Percentiles rank a stretch among this genome's conserved stretches.
Conservation (phyloP, 1,140 invertebrate genomes). For the Aphidius gifuensis region DNA sequence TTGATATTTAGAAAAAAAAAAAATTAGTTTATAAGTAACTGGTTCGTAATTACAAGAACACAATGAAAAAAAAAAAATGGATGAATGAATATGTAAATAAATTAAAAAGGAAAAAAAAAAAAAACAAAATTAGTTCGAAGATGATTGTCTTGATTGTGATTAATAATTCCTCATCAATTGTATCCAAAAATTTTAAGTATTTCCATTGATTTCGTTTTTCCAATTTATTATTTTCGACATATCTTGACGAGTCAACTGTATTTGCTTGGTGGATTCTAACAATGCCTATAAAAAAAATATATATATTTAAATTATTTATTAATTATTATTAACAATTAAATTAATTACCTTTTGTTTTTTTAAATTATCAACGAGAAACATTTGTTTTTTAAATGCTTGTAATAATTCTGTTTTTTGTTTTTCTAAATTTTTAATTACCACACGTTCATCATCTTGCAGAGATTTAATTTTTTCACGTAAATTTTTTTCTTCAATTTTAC, state of each 20-base stretch:
- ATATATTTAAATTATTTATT: too few relatives aligned
- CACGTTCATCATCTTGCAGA: constrained; percentile 46
- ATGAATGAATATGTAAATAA: too few relatives aligned
- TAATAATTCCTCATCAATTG: too few relatives aligned
- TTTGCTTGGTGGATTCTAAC: constrained; percentile 46
- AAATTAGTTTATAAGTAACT: too few relatives aligned
- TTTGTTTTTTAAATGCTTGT: constrained; percentile 56
- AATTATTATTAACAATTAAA: too few relatives aligned
- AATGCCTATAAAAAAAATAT: constrained; percentile 22
- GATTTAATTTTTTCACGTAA: constrained; percentile 49
- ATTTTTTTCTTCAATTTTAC: constrained; percentile 56
- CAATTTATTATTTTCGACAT: constrained; percentile 53
- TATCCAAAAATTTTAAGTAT: neutral
- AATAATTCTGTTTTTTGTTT: constrained; percentile 54
- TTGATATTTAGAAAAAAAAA: too few relatives aligned
- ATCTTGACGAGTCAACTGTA: constrained; percentile 49
- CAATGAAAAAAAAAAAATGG: too few relatives aligned
- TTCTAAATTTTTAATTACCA: constrained; percentile 47
- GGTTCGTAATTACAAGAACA: too few relatives aligned
- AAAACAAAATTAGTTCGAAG: too few relatives aligned
- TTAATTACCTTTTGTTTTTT: constrained; percentile 53
- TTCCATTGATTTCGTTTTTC: constrained; percentile 38
- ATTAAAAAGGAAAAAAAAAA: too few relatives aligned
- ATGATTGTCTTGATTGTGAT: too few relatives aligned
- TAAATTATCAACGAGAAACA: constrained; percentile 55